Base-by-base conservation (phyloP, 2,797 vertebrate genomes). In the Chelidonichthys spinosus region DNA sequence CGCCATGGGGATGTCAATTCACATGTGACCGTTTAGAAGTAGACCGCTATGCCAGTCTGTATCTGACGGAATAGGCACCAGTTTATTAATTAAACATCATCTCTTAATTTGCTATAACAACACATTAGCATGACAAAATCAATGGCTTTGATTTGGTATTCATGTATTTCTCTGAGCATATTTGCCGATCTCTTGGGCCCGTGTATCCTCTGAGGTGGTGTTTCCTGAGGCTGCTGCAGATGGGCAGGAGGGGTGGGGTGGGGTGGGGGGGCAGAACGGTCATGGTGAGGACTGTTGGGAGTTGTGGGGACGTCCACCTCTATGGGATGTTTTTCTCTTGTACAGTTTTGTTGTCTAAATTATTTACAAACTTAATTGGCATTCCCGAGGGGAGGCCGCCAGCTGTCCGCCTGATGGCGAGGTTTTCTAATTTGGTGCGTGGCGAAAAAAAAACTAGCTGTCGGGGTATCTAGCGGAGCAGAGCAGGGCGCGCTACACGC, bases 291-390 rank as follows among this genome's bases (percentile, higher is more conserved):
- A 90, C 92, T 88, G 85, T n/a, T 79, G 92, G 92, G 94, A 93
- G 84, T 91, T 91, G 90, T 47, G 82, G 87, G 85, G 93, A 93
- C 90, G 90, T 87, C 78, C 44, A 90, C 82, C 88, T 87, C 85
- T 49, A 70, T 87, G 92, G 82, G 90, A 86, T 90, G 87, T 90
- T 85, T 87, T 87, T 90, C 89, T 90, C 93, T 95, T 95, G 93
- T 95, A 94, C 93, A 94, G 93, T 95, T 95, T 95, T 95, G 95
- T 95, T 94, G 92, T 94, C 91, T 95, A 96, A 95, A 96, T 95
- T 94, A 95, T 95, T 95, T 94, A 94, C 95, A 94, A 94, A 95
- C 93, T 94, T 96, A 96, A 96, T 96, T 96, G 95, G 93, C 95
- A 92, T 95, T 89, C 95, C 94, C 91, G 1, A 67, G 93, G 93